phyloP scores from a whole-genome alignment of 2,888 invertebrate species.

The Biston betularia region DNA sequence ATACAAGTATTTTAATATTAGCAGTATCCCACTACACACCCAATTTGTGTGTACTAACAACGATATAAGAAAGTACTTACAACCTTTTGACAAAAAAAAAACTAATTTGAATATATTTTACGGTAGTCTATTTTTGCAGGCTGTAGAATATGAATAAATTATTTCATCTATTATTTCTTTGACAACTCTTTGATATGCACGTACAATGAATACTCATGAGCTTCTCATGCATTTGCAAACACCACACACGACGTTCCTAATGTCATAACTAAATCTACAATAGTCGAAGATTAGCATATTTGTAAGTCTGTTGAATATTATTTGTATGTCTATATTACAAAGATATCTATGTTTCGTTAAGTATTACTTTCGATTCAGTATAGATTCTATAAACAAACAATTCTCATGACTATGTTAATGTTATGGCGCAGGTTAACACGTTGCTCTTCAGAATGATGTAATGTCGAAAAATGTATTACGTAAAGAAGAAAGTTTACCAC shows the following conservation, averaged over 20 bases:
- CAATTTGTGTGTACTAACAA: too few species aligned
- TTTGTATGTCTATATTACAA: neutral
- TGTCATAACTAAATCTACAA: constrained; percentile 16
- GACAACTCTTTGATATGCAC: constrained; percentile 9
- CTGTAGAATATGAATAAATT: constrained; percentile 17
- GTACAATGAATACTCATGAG: constrained; percentile 30
- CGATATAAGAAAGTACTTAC: too few species aligned
- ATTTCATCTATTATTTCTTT: constrained; percentile 10
- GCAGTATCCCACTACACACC: too few species aligned
- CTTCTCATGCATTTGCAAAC: constrained; percentile 26
- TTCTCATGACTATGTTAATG: constrained; percentile 14
- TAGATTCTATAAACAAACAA: constrained; percentile 10
- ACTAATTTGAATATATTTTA: neutral
- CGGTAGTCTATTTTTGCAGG: constrained; percentile 3
- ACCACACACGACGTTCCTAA: constrained; percentile 33
- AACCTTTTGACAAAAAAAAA: too few species aligned
- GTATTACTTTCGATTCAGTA: constrained; percentile 4
- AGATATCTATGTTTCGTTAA: neutral
- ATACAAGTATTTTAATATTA: too few species aligned
- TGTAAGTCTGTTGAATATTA: too few species aligned
- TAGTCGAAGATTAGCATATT: constrained; percentile 15
- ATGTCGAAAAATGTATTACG: constrained; percentile 53
- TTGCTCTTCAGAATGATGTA: constrained; percentile 50
- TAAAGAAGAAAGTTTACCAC: constrained; percentile 55
- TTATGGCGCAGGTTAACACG: constrained; percentile 40